Base-by-base conservation (phyloP, 2,888 invertebrate genomes). In the Tenthredo livida region DNA sequence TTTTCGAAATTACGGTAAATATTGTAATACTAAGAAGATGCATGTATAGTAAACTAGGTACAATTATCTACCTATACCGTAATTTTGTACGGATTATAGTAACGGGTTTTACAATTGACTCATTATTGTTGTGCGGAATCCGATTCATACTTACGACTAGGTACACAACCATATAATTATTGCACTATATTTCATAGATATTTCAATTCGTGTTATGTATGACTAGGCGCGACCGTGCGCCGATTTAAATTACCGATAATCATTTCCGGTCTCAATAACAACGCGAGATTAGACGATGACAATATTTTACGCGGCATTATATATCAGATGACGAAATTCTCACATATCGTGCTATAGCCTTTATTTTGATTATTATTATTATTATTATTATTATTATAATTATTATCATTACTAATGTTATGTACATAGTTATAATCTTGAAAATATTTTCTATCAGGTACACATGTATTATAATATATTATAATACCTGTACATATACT, bases 351-450 rank as follows among this genome's bases (percentile, higher is more conserved):
- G 17, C 10, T 40, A 43, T 12, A n/a, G 7, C 17, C 10, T n/a
- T 72, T 40, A 33, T 40, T 2, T n/a, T n/a, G n/a, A n/a, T n/a
- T n/a, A 33, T 40, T n/a, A 40, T 72, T 54, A 29, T 72, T 17
- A 61, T 33, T 80, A 61, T 33, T 73, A 50, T 82, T 47, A 67
- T 70, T 33, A 82, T 33, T 29, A 37, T 4, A 1, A 40, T 50
- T 17, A 0, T 50, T 50, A 5, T 7, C 7, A n/a, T n/a, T n/a
- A n/a, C n/a, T n/a, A n/a, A n/a, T n/a, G n/a, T n/a, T n/a, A n/a
- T n/a, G n/a, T n/a, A n/a, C n/a, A n/a, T n/a, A n/a, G 7, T 50
- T 50, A 43, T 43, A 43, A 47, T n/a, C 1, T 54, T n/a, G n/a
- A 54, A 54, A 54, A 54, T 54, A 54, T n/a, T 54, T 47, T 15